Evolutionary conservation across 2,797 vertebrate genomes (phyloP).

Genomic region (Phoebastria nigripes): DNA sequence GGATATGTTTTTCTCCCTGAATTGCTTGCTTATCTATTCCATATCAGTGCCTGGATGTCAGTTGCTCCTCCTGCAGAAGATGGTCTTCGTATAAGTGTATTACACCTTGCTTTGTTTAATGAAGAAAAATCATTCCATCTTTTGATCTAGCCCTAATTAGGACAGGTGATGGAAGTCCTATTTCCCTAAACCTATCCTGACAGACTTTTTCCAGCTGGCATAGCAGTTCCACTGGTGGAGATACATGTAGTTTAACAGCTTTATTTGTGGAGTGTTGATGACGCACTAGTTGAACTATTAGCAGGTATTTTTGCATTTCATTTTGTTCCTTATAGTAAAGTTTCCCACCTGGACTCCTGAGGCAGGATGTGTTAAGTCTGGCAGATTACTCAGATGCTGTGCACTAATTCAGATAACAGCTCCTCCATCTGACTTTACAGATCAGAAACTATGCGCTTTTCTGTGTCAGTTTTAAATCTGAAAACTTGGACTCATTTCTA

Average conservation of each 20-base stretch:
- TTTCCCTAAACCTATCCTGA: not conserved
- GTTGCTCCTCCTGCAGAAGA: not conserved
- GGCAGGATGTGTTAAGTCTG: constrained; percentile 56
- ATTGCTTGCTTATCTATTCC: not conserved
- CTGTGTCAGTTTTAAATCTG: not conserved
- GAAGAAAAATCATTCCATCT: not conserved
- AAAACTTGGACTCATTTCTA: constrained; percentile 10
- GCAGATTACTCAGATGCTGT: constrained; percentile 35
- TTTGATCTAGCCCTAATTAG: not conserved
- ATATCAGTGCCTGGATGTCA: not conserved
- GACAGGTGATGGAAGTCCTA: not conserved
- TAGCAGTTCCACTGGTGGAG: not conserved
- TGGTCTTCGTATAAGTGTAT: not conserved
- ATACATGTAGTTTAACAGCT: not conserved
- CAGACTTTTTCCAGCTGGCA: not conserved
- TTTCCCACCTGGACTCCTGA: constrained; percentile 61
- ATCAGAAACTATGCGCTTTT: not conserved
- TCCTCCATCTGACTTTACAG: constrained; percentile 26
- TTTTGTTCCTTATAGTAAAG: constrained; percentile 38
- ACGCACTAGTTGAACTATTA: constrained; percentile 6
- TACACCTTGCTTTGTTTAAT: not conserved
- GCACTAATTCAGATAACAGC: constrained; percentile 56
- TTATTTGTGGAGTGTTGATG: constrained; percentile 30
- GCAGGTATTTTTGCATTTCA: constrained; percentile 40
- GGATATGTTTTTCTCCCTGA: not conserved